Base-by-base conservation (phyloP, 2,888 invertebrate genomes). In the Rhagophthalmus giganteus region DNA sequence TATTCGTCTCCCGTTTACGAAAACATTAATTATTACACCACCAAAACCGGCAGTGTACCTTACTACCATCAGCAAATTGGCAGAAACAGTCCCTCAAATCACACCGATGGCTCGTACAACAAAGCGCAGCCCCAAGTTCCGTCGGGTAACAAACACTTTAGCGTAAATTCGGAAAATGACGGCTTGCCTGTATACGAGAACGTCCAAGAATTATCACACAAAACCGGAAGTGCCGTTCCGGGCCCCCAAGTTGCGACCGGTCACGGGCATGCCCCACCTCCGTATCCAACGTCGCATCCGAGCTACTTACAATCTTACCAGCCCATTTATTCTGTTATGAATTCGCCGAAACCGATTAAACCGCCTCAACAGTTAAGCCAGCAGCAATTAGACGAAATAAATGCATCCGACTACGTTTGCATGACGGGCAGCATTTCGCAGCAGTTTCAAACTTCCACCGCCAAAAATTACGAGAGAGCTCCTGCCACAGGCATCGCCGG, bases 121-220 rank as follows among this genome's bases (percentile, higher is more conserved):
- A 87, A 88, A 70, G 90, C 90, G 5, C 90, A 90, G 68, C 90
- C 91, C 0, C 90, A 91, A 74, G 86, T 88, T 30, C 86, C 88
- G 48, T 80, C 82, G 11, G 81, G 81, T 57, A 76, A 72, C 55
- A 76, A 74, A 57, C 67, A 62, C 42, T 42, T 62, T 10, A 60
- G 59, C 25, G 24, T 24, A 9, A 27, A n/a, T 53, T 51, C 20
- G 62, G 65, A 59, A 62, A 68, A 9, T 27, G 81, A 82, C 51
- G 65, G 68, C 2, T 76, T 76, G 12, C 81, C 83, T 15, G 83
- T 86, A 2, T 75, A 75, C 60, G 75, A 75, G 65, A 75, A 75
- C 60, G 48, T 75, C 2, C 69, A 71, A 24, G 66, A 65, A 41
- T 65, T 69, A 39, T 58, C 65, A 11, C 65, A 68, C 26, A 67